phyloP scores from a whole-genome alignment of 2,888 invertebrate species.

The Bedellia somnulentella region DNA sequence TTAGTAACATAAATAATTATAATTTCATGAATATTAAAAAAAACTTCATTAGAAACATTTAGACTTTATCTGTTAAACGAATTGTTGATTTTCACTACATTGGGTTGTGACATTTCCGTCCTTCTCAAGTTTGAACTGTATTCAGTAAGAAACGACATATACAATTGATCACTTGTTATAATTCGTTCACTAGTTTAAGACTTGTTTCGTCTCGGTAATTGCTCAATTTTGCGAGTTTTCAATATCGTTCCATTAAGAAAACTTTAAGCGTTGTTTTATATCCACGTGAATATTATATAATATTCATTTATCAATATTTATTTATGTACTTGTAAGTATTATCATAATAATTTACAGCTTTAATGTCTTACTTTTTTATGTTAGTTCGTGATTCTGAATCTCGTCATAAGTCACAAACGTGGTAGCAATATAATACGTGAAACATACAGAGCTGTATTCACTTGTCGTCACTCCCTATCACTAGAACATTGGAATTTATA shows the following conservation, averaged over 20 bases:
- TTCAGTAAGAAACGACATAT: slow-evolving; percentile 15
- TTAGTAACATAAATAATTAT: no score
- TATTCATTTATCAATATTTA: slow-evolving; percentile 45
- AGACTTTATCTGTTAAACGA: no score
- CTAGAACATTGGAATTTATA: no score
- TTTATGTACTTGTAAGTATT: slow-evolving; percentile 54
- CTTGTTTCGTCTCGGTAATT: slow-evolving; percentile 35
- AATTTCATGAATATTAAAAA: no score
- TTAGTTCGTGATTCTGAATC: slow-evolving; percentile 61
- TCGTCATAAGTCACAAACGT: slow-evolving; percentile 60
- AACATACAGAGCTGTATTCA: no score
- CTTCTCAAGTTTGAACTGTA: slow-evolving; percentile 21
- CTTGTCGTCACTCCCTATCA: no score
- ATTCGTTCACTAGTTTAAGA: slow-evolving; percentile 29
- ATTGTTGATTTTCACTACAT: no score
- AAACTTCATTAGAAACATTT: no score
- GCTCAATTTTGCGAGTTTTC: slow-evolving; percentile 44
- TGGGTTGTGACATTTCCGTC: slow-evolving; percentile 22
- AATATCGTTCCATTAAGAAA: no score
- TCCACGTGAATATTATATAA: no score
- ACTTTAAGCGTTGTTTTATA: no score
- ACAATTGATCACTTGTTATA: slow-evolving; percentile 45
- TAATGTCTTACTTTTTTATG: slow-evolving; percentile 59
- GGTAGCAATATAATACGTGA: slow-evolving; percentile 53
- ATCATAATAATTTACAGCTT: slow-evolving; percentile 60